Evolutionary conservation across 2,113 vertebrate species (phyloP).

Genomic region (Tragelaphus imberbis): DNA sequence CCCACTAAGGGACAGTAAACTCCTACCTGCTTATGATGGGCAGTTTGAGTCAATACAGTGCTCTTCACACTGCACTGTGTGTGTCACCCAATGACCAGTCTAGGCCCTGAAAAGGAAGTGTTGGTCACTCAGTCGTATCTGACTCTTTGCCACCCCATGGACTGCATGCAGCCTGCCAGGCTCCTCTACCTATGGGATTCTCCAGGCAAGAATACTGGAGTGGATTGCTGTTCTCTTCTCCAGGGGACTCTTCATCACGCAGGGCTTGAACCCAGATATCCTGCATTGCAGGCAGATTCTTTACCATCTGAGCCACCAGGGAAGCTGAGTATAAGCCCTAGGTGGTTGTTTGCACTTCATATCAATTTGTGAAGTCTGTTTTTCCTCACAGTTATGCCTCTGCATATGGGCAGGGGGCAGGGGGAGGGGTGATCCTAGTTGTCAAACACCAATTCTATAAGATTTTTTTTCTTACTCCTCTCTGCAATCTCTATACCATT

Average conservation of each 20-base stretch:
- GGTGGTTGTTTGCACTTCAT: neutral
- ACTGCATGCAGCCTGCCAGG: neutral
- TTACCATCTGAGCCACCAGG: neutral
- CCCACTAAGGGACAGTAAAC: neutral
- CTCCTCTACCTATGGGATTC: neutral
- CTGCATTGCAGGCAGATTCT: neutral
- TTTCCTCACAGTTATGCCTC: neutral
- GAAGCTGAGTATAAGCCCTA: neutral
- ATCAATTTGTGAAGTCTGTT: neutral
- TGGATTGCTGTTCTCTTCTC: neutral
- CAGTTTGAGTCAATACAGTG: too few relatives aligned
- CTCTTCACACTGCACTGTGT: too few relatives aligned
- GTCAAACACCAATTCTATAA: neutral
- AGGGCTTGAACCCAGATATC: neutral
- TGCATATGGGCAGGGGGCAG: accelerated
- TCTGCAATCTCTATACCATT: neutral
- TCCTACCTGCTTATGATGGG: too few relatives aligned
- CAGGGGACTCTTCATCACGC: neutral
- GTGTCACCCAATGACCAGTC: too few relatives aligned
- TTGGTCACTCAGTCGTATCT: neutral
- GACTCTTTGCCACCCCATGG: neutral
- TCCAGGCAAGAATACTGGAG: neutral
- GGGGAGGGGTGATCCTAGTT: neutral
- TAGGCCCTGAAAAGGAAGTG: too few relatives aligned
- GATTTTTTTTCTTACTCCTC: neutral